phyloP scores from a whole-genome alignment of 2,888 invertebrate genomes.

The Lasius fuliginosus region DNA sequence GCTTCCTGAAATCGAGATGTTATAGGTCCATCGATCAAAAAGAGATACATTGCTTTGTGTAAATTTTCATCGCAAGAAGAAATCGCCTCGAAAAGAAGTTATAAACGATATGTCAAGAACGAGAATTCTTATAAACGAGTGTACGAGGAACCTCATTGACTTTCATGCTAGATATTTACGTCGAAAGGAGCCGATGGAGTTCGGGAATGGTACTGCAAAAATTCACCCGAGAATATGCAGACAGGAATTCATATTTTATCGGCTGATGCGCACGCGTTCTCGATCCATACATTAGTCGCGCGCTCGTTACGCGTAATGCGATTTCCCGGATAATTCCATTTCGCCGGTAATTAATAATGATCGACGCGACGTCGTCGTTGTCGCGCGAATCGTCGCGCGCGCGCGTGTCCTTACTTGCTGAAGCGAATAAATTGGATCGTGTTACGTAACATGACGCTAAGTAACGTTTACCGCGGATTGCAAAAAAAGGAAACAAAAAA shows the following conservation, averaged over 20 bases:
- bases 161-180: slow-evolving; percentile 68
- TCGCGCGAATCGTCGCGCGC: neutral
- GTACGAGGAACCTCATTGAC: slow-evolving; percentile 66
- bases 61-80: slow-evolving; percentile 36
- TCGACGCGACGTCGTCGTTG: slow-evolving; percentile 52
- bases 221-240: slow-evolving; percentile 41
- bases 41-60: neutral
- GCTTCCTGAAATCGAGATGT: neutral
- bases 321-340: slow-evolving; percentile 56
- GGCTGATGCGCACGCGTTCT: slow-evolving; percentile 19
- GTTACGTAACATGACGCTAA: slow-evolving; percentile 35
- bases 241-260: slow-evolving; percentile 71
- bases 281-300: slow-evolving; percentile 43
- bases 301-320: slow-evolving; percentile 26
- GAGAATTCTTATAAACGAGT: slow-evolving; percentile 34
- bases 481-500: slow-evolving; percentile 10
- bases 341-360: slow-evolving; percentile 67
- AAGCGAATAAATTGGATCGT: slow-evolving; percentile 59
- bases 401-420: slow-evolving; percentile 52
- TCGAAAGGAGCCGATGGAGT: neutral
- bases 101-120: slow-evolving; percentile 35
- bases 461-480: slow-evolving; percentile 21
- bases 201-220: slow-evolving; percentile 26
- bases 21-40: slow-evolving; percentile 39
- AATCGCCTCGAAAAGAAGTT: slow-evolving; percentile 11